Percentiles rank a stretch among this genome's conserved stretches.
Evolutionary conservation across 2,797 vertebrate genomes (phyloP).

Genomic region (Pygocentrus nattereri): DNA sequence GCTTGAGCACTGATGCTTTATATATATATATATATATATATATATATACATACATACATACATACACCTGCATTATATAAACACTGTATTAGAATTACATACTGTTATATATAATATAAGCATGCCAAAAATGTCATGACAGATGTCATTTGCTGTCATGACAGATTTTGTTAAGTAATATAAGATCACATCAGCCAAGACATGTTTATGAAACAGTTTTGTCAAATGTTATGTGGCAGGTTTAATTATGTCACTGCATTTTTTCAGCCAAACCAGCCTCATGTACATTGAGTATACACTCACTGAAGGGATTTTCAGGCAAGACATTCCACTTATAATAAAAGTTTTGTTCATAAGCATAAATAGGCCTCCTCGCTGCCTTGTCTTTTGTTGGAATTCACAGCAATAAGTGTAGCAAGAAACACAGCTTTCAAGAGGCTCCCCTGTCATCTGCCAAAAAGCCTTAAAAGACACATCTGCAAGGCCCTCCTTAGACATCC

Average conservation of each 20-base stretch:
- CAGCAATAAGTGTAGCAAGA: constrained; percentile 12
- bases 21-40: too few species aligned
- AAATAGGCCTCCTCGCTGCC: not conserved
- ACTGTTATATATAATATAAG: too few species aligned
- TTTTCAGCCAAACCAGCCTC: not conserved
- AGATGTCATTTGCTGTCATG: too few species aligned
- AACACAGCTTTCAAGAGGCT: constrained; percentile 41
- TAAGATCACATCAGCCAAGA: too few species aligned
- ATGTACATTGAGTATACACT: not conserved
- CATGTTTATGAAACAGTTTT: too few species aligned
- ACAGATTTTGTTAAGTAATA: too few species aligned
- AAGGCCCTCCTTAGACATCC: constrained; percentile 50
- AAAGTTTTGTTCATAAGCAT: constrained; percentile 16
- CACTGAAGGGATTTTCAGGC: not conserved
- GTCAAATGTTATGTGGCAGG: too few species aligned
- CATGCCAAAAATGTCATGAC: too few species aligned
- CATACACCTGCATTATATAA: too few species aligned
- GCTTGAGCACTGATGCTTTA: not conserved
- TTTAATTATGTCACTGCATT: too few species aligned
- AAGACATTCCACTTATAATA: not conserved
- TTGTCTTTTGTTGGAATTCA: constrained; percentile 8
- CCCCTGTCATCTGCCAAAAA: constrained; percentile 48
- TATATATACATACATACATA: too few species aligned
- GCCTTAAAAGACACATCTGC: constrained; percentile 64
- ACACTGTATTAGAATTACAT: too few species aligned